Evolutionary conservation across 2,888 invertebrate species (phyloP).

Genomic region (Drosophila nr. perissopoda): DNA sequence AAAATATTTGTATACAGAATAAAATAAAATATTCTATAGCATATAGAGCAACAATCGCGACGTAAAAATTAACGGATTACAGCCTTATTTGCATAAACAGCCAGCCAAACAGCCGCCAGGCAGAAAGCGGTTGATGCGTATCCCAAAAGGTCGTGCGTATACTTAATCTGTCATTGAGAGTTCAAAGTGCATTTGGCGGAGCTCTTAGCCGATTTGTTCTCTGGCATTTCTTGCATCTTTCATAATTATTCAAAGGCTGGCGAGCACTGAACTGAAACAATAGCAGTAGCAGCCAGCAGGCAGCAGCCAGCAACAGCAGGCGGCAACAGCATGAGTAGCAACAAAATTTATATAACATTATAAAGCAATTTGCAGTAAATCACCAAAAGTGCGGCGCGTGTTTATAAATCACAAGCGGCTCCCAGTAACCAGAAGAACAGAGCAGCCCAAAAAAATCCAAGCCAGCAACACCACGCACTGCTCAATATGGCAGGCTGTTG

Average conservation of each 20-base stretch:
- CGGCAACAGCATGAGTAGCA: conserved; percentile 37
- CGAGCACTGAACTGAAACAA: conserved; percentile 15
- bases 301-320: not conserved
- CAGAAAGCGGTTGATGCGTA: conserved; percentile 26
- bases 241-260: conserved; percentile 71
- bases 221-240: conserved; percentile 37
- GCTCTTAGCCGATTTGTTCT: conserved; percentile 30
- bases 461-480: conserved; percentile 13
- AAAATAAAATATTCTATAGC: conserved; percentile 23
- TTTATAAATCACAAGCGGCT: conserved; percentile 74
- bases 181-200: conserved; percentile 44
- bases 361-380: conserved; percentile 81
- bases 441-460: not conserved
- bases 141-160: conserved; percentile 37
- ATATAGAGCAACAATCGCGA: conserved; percentile 12
- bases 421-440: conserved; percentile 6
- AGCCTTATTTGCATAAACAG: conserved; percentile 33
- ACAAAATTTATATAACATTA: conserved; percentile 76
- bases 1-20: conserved; percentile 20
- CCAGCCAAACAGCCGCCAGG: conserved; percentile 20
- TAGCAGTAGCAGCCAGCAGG: conserved; percentile 3
- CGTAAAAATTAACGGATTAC: conserved; percentile 46
- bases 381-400: conserved; percentile 73
- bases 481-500: conserved; percentile 29
- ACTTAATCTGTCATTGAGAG: conserved; percentile 42